Percentiles rank a stretch among this genome's conserved stretches.
These are phyloP conservation scores for Psophia crepitans DNA, from an alignment of 2,113 vertebrate genomes.

Conservation along the genomic window DNA sequence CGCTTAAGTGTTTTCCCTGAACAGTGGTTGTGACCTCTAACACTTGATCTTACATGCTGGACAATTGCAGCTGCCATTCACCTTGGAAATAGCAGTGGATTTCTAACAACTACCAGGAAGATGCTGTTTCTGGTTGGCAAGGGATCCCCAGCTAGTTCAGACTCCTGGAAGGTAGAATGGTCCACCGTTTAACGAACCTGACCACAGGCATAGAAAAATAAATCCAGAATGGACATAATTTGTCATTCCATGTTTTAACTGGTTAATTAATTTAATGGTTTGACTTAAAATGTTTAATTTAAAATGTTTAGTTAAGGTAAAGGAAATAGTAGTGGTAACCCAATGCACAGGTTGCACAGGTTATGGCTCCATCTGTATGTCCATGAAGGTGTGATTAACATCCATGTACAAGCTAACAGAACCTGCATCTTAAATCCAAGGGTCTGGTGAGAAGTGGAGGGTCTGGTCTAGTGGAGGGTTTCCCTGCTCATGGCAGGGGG, in stretches of 20 bases:
- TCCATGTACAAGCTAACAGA: not conserved
- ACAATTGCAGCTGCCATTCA: not conserved
- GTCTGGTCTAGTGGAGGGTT: too few relatives aligned
- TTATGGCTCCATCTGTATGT: fast-evolving
- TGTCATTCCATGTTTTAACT: not conserved
- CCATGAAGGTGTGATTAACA: not conserved
- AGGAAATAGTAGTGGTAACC: not conserved
- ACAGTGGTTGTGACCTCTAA: not conserved
- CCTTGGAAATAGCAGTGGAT: not conserved
- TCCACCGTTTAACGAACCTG: too few relatives aligned
- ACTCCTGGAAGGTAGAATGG: not conserved
- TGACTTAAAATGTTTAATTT: not conserved
- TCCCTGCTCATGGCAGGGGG: too few relatives aligned
- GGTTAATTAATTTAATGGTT: not conserved
- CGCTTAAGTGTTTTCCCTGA: not conserved
- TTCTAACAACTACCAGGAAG: not conserved
- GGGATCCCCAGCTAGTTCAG: not conserved
- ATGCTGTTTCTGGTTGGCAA: not conserved
- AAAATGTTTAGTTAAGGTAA: not conserved
- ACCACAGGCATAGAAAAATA: not conserved
- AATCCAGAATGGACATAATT: not conserved
- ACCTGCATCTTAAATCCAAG: not conserved
- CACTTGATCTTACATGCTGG: not conserved
- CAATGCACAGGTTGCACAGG: too few relatives aligned
- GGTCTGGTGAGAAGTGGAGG: not conserved